These are phyloP conservation scores for Polydrusus cervinus DNA, from an alignment of 2,888 invertebrate genomes.

Conservation along the genomic window DNA sequence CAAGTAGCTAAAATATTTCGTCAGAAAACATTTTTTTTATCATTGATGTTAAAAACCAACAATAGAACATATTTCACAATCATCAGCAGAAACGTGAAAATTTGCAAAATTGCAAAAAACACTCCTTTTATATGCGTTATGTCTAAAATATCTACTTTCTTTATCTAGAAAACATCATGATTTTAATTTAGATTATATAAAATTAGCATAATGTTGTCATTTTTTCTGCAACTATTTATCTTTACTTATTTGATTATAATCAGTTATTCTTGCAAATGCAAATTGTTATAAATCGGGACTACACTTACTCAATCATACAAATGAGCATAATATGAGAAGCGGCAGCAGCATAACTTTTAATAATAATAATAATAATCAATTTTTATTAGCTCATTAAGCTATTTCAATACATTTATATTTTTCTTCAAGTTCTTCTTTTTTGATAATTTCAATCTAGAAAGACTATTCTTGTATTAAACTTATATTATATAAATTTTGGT, in stretches of 20 bases:
- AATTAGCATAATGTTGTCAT: neutral
- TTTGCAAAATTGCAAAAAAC: slow-evolving; percentile 14
- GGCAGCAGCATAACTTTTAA: neutral
- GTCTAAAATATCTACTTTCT: neutral
- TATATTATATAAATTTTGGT: too few relatives aligned
- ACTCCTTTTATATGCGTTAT: neutral
- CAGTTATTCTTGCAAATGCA: neutral
- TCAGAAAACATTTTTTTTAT: neutral
- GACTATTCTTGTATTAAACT: too few relatives aligned
- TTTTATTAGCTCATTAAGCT: too few relatives aligned
- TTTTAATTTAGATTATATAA: neutral
- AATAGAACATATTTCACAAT: slow-evolving; percentile 7
- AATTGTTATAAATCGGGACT: too few relatives aligned
- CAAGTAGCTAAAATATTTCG: neutral
- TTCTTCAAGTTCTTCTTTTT: too few relatives aligned
- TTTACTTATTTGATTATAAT: neutral
- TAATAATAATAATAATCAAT: too few relatives aligned
- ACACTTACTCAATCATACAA: neutral
- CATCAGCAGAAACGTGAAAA: neutral
- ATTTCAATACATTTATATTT: too few relatives aligned
- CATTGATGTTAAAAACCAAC: neutral
- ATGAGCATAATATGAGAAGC: neutral
- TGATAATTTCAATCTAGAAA: too few relatives aligned
- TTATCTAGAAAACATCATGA: slow-evolving; percentile 6
- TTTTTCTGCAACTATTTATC: neutral